Evolutionary conservation across 2,888 invertebrate species (phyloP).

Genomic region (Incurvaria masculella): DNA sequence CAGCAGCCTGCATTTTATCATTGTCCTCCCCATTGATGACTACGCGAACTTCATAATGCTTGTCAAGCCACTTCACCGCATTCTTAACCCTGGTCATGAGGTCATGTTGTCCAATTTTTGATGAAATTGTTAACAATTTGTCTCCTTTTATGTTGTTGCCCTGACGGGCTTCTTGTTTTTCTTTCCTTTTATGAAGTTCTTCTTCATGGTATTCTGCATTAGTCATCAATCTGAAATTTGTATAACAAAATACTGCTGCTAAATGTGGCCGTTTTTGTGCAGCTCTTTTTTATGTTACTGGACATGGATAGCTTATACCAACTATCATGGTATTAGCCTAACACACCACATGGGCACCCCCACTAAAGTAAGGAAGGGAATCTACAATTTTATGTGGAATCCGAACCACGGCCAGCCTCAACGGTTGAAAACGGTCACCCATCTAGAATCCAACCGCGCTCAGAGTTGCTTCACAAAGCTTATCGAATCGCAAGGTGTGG

Average conservation of each 20-base stretch:
- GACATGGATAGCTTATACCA: too few species aligned
- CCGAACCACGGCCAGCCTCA: too few species aligned
- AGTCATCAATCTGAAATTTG: constrained; percentile 55
- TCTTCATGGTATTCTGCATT: constrained; percentile 62
- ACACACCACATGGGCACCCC: too few species aligned
- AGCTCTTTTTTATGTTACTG: too few species aligned
- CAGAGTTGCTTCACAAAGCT: too few species aligned
- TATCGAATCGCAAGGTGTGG: too few species aligned
- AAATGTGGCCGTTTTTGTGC: too few species aligned
- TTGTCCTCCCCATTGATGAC: constrained; percentile 48
- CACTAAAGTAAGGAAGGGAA: too few species aligned
- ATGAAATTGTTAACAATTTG: constrained; percentile 60
- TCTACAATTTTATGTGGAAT: too few species aligned
- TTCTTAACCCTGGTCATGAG: constrained; percentile 61
- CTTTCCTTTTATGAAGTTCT: constrained; percentile 53
- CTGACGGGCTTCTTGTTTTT: constrained; percentile 40
- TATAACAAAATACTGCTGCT: not conserved
- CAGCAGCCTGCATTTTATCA: constrained; percentile 28
- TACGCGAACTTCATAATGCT: constrained; percentile 62
- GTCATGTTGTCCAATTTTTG: constrained; percentile 64
- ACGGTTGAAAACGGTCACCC: too few species aligned
- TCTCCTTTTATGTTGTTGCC: constrained; percentile 52
- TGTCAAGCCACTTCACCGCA: constrained; percentile 63
- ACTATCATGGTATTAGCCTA: too few species aligned
- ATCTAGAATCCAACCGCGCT: too few species aligned